Evolutionary conservation across 2,113 vertebrate species (phyloP).

Genomic region (Redunca redunca): DNA sequence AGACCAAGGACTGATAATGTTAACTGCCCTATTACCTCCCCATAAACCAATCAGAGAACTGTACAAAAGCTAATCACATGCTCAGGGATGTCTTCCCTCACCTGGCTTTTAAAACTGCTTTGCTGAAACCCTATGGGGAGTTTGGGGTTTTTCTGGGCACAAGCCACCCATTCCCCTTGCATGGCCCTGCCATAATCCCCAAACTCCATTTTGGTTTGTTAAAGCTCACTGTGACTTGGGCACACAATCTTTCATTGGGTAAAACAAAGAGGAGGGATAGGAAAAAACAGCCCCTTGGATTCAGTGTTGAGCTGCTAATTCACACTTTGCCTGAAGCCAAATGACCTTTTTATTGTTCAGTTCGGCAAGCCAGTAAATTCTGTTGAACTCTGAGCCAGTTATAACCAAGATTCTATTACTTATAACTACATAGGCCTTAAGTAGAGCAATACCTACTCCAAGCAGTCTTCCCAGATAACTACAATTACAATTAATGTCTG

Average conservation of each 20-base stretch:
- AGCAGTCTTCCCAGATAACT: background rate
- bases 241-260: background rate
- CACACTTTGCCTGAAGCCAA: background rate
- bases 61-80: background rate
- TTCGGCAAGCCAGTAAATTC: background rate
- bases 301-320: background rate
- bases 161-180: background rate
- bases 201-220: background rate
- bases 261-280: background rate
- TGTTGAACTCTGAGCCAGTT: background rate
- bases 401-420: background rate
- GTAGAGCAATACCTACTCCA: background rate
- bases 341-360: background rate
- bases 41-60: background rate
- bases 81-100: background rate
- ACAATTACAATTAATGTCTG: background rate
- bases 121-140: background rate
- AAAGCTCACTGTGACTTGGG: background rate
- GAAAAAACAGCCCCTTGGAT: background rate
- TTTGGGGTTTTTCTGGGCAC: background rate
- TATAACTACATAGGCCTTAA: background rate
- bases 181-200: background rate
- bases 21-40: background rate
- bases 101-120: background rate
- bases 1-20: background rate